Evolutionary conservation across 2,888 invertebrate species (phyloP).

Genomic region (Taphrorychus bicolor): DNA sequence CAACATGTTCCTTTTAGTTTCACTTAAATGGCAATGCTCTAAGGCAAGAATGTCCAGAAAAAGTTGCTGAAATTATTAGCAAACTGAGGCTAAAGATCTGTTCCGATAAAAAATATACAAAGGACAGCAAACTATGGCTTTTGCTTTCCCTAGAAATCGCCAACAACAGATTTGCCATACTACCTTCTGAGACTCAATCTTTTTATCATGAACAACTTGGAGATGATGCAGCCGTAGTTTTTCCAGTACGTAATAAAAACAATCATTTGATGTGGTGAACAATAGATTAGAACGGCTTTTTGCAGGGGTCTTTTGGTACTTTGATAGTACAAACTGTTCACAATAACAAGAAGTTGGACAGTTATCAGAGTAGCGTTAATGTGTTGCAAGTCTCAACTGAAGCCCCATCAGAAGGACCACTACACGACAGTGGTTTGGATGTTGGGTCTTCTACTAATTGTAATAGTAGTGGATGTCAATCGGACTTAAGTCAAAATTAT

Average conservation of each 20-base stretch:
- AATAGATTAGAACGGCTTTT: slow-evolving; percentile 48
- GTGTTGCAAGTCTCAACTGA: slow-evolving; percentile 53
- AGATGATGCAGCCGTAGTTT: slow-evolving; percentile 51
- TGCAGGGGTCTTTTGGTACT: slow-evolving; percentile 49
- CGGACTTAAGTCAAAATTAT: neutral
- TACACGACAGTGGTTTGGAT: slow-evolving; percentile 30
- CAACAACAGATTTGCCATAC: slow-evolving; percentile 53
- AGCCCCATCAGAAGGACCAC: slow-evolving; percentile 8
- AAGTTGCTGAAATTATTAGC: slow-evolving; percentile 53
- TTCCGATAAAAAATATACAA: slow-evolving; percentile 52
- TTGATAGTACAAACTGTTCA: slow-evolving; percentile 54
- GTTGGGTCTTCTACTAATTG: slow-evolving; percentile 22
- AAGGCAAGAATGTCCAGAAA: slow-evolving; percentile 47
- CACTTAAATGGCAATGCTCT: slow-evolving; percentile 54
- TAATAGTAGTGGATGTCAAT: slow-evolving; percentile 22
- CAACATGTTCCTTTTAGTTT: neutral
- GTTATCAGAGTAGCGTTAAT: slow-evolving; percentile 54
- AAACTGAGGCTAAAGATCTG: slow-evolving; percentile 54
- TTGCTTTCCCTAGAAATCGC: slow-evolving; percentile 58
- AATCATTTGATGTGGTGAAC: too few relatives aligned
- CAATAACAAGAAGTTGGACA: slow-evolving; percentile 52
- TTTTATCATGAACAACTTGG: slow-evolving; percentile 58
- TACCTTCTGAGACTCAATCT: slow-evolving; percentile 54
- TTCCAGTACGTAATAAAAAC: slow-evolving; percentile 48
- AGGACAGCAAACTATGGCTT: slow-evolving; percentile 56